These are phyloP conservation scores for Sphaerodactylus townsendi DNA, from an alignment of 2,113 vertebrate species.

Conservation along the genomic window DNA sequence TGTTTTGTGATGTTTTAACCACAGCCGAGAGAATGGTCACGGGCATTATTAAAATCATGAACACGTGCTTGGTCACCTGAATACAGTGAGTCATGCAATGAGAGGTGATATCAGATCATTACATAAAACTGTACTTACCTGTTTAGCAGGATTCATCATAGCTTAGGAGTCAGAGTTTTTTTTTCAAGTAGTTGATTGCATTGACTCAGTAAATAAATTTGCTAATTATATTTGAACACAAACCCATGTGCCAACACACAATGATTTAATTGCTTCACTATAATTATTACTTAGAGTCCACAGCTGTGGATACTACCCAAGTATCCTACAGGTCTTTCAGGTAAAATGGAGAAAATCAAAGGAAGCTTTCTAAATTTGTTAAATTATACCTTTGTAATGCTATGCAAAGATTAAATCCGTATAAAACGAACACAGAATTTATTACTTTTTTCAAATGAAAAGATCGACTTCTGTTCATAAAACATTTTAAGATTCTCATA, in stretches of 20 bases:
- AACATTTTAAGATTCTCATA: background rate
- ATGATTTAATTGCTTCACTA: slow-evolving; percentile 31
- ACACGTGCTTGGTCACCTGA: background rate
- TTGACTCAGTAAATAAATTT: slow-evolving; percentile 2
- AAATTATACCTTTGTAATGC: background rate
- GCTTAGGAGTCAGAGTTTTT: background rate
- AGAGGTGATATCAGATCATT: background rate
- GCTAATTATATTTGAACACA: slow-evolving; percentile 33
- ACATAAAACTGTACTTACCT: background rate
- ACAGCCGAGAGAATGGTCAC: background rate
- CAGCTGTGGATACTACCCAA: background rate
- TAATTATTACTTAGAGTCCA: slow-evolving; percentile 11
- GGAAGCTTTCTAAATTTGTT: background rate
- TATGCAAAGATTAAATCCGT: slow-evolving; percentile 20
- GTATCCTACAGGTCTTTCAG: background rate
- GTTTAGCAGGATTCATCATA: background rate
- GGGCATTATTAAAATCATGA: slow-evolving; percentile 2
- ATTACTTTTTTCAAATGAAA: slow-evolving; percentile 23
- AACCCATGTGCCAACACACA: slow-evolving; percentile 19
- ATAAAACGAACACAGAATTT: slow-evolving; percentile 19
- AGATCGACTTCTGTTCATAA: background rate
- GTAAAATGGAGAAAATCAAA: fast-evolving
- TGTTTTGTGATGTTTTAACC: background rate
- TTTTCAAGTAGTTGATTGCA: slow-evolving; percentile 4
- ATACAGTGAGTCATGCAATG: background rate